phyloP scores from a whole-genome alignment of 2,113 vertebrate species.

The Willisornis vidua region DNA sequence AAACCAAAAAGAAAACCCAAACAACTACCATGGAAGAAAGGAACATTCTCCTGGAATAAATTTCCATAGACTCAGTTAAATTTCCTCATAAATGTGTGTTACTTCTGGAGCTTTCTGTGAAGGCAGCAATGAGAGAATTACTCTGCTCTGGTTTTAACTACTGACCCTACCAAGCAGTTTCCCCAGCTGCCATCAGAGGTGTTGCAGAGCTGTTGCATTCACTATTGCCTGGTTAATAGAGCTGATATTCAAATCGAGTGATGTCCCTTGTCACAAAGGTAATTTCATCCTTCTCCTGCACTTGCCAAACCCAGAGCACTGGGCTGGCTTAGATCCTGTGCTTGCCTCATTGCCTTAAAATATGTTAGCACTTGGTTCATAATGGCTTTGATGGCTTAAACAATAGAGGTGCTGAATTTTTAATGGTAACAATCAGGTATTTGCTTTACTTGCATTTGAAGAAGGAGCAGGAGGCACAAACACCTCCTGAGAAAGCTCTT shows the following conservation, averaged over 20 bases:
- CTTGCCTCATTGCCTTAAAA: slow-evolving; percentile 35
- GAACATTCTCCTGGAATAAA: not conserved
- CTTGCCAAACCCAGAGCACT: not conserved
- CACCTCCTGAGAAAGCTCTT: not conserved
- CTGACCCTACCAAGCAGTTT: not conserved
- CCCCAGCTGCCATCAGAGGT: not conserved
- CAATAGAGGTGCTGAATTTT: slow-evolving; percentile 3
- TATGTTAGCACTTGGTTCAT: slow-evolving; percentile 2
- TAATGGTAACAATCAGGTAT: not conserved
- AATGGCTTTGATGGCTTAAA: slow-evolving; percentile 11
- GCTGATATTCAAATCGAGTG: not conserved
- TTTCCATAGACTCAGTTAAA: not conserved
- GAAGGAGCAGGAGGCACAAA: not conserved
- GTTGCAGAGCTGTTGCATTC: not conserved
- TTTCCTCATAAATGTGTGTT: not conserved
- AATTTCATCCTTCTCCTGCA: not conserved
- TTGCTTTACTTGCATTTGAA: not conserved
- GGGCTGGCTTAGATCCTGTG: not conserved
- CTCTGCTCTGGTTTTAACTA: not conserved
- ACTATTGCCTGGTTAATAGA: not conserved
- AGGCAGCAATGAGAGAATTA: not conserved
- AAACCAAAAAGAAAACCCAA: not conserved
- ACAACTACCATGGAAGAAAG: not conserved
- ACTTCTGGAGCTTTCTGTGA: not conserved
- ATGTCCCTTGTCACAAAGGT: slow-evolving; percentile 4